Evolutionary conservation across 2,888 invertebrate species (phyloP), one percentile per base, ranked within the genome.

Genomic region (Ethmia dodecea): DNA sequence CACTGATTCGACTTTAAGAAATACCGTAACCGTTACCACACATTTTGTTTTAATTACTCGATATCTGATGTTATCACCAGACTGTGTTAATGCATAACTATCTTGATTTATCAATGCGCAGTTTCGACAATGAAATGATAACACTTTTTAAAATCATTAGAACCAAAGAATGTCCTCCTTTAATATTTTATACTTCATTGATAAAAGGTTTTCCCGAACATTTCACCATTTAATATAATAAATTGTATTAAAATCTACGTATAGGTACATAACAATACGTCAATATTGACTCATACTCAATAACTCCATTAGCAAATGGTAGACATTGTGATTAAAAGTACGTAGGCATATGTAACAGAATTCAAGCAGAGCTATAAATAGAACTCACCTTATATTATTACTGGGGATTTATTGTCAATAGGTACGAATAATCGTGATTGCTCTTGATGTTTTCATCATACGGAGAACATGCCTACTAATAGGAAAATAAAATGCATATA

Each of bases 381-480:
- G 35, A 37, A 55, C 70, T 69, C 47, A 70, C 70, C 70, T 56
- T 26, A n/a, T n/a, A n/a, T n/a, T 45, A 40, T 40, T 28, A 10
- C 37, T 51, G 38, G 50, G 47, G 33, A 33, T 40, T 38, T 35
- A 33, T 28, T 33, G 33, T 29, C 29, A 30, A 33, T 32, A 16
- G 31, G 5, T 18, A 18, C 18, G 8, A 18, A 22, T 8, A n/a
- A 22, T 9, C 8, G 9, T 22, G 22, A 22, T 18, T 22, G 22
- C 9, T 12, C 26, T 11, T 11, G 5, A 26, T 12, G n/a, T 28
- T 14, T 20, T 34, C 13, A 16, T 15, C 6, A 22, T 34, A 34
- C 27, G 18, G 13, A 18, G 15, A 13, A 24, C 11, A 20, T 33
- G 14, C 14, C 22, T 13, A 33, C 22, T 38, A 31, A 33, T 27